Percentiles rank a stretch among this genome's conserved stretches.
These are phyloP conservation scores for Ataeniobius toweri DNA, from an alignment of 2,797 vertebrate genomes.

Conservation along the genomic window DNA sequence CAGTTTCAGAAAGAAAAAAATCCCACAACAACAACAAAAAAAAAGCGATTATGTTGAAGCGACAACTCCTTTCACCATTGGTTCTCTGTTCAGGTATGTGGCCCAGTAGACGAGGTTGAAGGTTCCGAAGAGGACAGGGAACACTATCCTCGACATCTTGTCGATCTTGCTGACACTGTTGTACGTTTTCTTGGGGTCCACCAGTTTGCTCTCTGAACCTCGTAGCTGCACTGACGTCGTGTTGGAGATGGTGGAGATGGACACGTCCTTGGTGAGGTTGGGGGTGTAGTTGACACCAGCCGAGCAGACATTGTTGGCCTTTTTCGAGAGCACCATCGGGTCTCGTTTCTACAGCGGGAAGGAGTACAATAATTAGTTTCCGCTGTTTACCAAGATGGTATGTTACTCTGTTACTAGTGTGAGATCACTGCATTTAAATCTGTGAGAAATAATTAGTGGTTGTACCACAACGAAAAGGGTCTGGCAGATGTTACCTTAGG, in stretches of 20 bases:
- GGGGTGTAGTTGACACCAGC: slow-evolving; percentile 85
- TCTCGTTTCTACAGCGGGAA: slow-evolving; percentile 84
- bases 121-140: slow-evolving; percentile 91
- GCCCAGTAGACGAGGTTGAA: slow-evolving; percentile 96
- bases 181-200: slow-evolving; percentile 92
- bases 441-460: slow-evolving; percentile 27
- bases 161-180: slow-evolving; percentile 97
- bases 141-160: slow-evolving; percentile 93
- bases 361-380: slow-evolving; percentile 22
- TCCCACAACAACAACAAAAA: not conserved
- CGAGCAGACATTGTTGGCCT: slow-evolving; percentile 84
- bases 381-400: not conserved
- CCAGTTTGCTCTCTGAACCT: slow-evolving; percentile 82
- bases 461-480: slow-evolving; percentile 19
- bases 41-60: slow-evolving; percentile 79
- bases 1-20: slow-evolving; percentile 7
- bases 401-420: not conserved
- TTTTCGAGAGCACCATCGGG: slow-evolving; percentile 84
- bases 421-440: slow-evolving; percentile 28
- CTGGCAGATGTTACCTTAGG: slow-evolving; percentile 66
- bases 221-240: slow-evolving; percentile 77
- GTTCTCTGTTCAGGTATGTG: slow-evolving; percentile 92
- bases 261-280: slow-evolving; percentile 88
- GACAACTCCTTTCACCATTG: slow-evolving; percentile 86
- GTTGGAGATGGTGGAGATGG: slow-evolving; percentile 85